Evolutionary conservation across 2,888 invertebrate genomes (phyloP).

Genomic region (Rhingia campestris): DNA sequence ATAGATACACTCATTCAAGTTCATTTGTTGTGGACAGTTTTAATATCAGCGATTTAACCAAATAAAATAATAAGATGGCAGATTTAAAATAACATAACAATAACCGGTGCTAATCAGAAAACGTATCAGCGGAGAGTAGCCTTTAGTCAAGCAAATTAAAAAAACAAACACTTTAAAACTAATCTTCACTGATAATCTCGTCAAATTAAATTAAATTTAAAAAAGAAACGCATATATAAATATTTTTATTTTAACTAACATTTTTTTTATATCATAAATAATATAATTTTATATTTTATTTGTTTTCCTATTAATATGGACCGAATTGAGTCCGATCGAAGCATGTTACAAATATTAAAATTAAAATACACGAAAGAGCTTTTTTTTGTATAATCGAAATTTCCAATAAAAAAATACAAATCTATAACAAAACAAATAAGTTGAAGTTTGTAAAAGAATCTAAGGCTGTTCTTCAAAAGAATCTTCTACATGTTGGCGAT

Average conservation of each 20-base stretch:
- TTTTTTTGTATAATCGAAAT: too few relatives aligned
- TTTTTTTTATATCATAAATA: conserved; percentile 23
- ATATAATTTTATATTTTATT: conserved; percentile 7
- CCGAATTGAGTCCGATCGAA: too few relatives aligned
- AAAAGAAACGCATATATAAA: neutral
- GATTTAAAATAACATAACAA: conserved; percentile 37
- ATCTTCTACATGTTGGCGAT: too few relatives aligned
- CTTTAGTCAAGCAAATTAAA: conserved; percentile 47
- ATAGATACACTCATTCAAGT: conserved; percentile 1
- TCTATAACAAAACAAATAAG: too few relatives aligned
- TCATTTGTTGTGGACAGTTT: conserved; percentile 23
- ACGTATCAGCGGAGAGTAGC: conserved; percentile 17
- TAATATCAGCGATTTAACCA: conserved; percentile 56
- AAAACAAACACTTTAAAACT: conserved; percentile 32
- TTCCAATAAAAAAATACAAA: too few relatives aligned
- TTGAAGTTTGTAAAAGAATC: too few relatives aligned
- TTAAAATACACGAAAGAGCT: too few relatives aligned
- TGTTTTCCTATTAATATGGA: neutral
- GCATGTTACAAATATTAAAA: too few relatives aligned
- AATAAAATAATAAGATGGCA: conserved; percentile 43
- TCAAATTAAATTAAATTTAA: conserved; percentile 28
- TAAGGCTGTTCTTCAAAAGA: too few relatives aligned
- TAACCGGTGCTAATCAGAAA: conserved; percentile 60
- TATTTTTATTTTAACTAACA: conserved; percentile 40
- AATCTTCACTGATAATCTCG: conserved; percentile 60